Conservation (phyloP, 1,140 invertebrate genomes). For the Drosophila repleta region DNA sequence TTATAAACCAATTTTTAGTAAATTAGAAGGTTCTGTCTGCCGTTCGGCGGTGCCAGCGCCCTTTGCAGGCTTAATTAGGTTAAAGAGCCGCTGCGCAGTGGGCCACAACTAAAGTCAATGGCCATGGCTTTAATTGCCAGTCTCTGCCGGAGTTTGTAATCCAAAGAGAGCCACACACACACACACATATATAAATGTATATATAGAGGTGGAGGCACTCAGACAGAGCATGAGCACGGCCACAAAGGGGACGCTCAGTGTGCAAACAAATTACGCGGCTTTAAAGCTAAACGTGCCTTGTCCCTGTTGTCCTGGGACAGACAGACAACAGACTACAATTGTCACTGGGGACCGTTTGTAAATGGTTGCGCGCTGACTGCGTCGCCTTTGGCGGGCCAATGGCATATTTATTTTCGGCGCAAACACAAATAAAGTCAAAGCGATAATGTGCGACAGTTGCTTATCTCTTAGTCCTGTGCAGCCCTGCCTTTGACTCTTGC, state of each 20-base stretch:
- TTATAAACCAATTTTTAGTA: slow-evolving; percentile 75
- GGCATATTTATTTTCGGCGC: slow-evolving; percentile 73
- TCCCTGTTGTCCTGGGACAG: slow-evolving; percentile 16
- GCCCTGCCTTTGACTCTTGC: background rate
- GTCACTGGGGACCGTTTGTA: slow-evolving; percentile 17
- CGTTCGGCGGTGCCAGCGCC: slow-evolving; percentile 25
- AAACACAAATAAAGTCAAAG: slow-evolving; percentile 47
- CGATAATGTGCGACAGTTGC: slow-evolving; percentile 60
- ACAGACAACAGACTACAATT: slow-evolving; percentile 11
- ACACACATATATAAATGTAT: background rate
- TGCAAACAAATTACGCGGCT: slow-evolving; percentile 77
- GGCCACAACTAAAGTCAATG: slow-evolving; percentile 54
- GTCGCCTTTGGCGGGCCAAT: slow-evolving; percentile 55
- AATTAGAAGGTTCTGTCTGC: slow-evolving; percentile 52
- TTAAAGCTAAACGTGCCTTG: slow-evolving; percentile 56
- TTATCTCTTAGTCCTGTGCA: slow-evolving; percentile 32
- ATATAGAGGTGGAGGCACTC: background rate
- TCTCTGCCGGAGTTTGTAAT: slow-evolving; percentile 52
- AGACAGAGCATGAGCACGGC: slow-evolving; percentile 19
- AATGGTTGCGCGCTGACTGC: slow-evolving; percentile 26
- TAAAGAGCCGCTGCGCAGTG: slow-evolving; percentile 52
- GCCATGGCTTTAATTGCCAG: slow-evolving; percentile 58
- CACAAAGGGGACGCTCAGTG: slow-evolving; percentile 31
- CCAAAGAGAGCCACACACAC: slow-evolving; percentile 38
- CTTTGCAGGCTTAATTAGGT: slow-evolving; percentile 75